Percentiles rank a stretch among this genome's conserved stretches.
phyloP scores from a whole-genome alignment of 2,797 vertebrate genomes.

The Notolepis coatsorum region DNA sequence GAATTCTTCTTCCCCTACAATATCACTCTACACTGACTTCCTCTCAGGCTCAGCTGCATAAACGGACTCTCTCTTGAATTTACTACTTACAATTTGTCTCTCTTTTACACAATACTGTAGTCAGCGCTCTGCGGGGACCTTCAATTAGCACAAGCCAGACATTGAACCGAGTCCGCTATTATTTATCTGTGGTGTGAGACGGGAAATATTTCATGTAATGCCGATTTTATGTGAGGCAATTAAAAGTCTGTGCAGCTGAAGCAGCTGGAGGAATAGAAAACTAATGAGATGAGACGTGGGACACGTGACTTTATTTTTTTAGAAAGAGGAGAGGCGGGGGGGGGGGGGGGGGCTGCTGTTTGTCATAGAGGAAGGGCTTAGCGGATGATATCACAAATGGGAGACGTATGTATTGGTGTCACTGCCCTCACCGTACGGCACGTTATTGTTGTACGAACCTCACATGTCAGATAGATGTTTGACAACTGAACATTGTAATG shows the following conservation, averaged over 20 bases:
- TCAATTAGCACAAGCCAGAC: slow-evolving; percentile 65
- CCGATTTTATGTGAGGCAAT: slow-evolving; percentile 73
- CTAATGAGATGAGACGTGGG: slow-evolving; percentile 52
- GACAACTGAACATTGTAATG: no score
- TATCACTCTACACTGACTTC: slow-evolving; percentile 38
- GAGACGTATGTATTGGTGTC: slow-evolving; percentile 2
- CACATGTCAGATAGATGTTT: no score
- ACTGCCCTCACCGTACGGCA: background rate
- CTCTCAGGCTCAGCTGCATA: slow-evolving; percentile 41
- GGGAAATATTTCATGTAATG: slow-evolving; percentile 74
- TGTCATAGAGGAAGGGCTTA: slow-evolving; percentile 5
- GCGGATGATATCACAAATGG: slow-evolving; percentile 21
- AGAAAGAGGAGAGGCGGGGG: no score
- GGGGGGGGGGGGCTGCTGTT: slow-evolving; percentile 7
- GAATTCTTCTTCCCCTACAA: slow-evolving; percentile 33
- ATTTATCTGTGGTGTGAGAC: slow-evolving; percentile 66
- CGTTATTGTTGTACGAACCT: background rate
- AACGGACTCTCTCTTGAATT: slow-evolving; percentile 49
- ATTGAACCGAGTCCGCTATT: slow-evolving; percentile 55
- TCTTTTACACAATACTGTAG: slow-evolving; percentile 57
- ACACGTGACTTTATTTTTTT: no score
- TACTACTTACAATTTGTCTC: slow-evolving; percentile 58
- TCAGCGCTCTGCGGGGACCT: slow-evolving; percentile 73
- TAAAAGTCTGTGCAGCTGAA: slow-evolving; percentile 68
- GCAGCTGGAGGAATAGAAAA: slow-evolving; percentile 55